Conservation (phyloP, 2,797 vertebrate genomes). For the Pelochelys cantorii region DNA sequence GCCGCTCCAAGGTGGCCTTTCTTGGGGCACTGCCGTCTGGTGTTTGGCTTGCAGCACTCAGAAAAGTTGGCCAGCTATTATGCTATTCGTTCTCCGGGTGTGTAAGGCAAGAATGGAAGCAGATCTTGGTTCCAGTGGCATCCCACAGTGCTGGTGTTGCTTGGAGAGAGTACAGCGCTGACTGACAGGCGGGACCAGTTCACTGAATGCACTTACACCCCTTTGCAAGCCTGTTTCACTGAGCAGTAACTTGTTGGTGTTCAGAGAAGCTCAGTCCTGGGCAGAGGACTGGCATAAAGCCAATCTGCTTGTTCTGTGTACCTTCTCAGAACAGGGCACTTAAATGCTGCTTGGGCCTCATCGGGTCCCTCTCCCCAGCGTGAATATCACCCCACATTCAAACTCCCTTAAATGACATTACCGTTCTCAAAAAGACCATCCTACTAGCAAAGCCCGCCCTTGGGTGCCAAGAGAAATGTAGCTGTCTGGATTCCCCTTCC, state of each 20-base stretch:
- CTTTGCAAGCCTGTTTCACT: background rate
- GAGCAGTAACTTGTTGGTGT: background rate
- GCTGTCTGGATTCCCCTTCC: background rate
- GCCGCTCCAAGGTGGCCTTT: background rate
- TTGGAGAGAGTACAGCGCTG: background rate
- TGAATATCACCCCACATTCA: background rate
- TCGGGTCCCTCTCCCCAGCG: background rate
- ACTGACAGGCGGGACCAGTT: background rate
- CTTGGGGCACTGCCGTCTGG: background rate
- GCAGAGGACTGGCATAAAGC: too few relatives aligned
- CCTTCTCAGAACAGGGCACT: background rate
- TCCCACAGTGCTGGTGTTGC: background rate
- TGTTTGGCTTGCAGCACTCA: background rate
- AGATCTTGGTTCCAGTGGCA: background rate
- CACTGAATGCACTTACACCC: background rate
- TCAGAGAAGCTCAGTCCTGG: background rate
- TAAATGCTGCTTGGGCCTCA: background rate
- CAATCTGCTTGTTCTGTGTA: background rate
- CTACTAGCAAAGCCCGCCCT: background rate
- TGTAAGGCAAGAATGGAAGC: background rate
- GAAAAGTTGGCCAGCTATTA: background rate
- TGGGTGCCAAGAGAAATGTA: background rate
- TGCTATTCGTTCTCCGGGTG: background rate
- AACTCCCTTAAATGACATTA: accelerated
- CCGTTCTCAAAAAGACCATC: background rate